phyloP scores from a whole-genome alignment of 2,113 vertebrate genomes.

The Mus spicilegus region DNA sequence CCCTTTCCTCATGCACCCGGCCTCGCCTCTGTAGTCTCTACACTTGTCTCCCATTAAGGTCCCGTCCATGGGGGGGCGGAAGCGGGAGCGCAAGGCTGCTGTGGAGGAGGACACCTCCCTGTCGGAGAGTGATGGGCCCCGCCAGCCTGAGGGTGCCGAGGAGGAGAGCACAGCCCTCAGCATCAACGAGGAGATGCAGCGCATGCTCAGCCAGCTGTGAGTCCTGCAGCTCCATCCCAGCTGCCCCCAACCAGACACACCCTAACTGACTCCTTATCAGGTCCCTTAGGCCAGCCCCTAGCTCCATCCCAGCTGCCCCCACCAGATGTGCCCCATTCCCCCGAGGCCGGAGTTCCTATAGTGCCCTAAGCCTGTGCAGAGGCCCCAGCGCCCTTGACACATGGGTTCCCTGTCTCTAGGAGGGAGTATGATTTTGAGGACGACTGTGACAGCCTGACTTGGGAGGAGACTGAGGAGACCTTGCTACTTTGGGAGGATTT shows the following conservation, averaged over 20 bases:
- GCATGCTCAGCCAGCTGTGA: slow-evolving; percentile 98
- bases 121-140: slow-evolving; percentile 87
- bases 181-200: slow-evolving; percentile 99
- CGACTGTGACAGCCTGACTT: slow-evolving; percentile 97
- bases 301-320: background rate
- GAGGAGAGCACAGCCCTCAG: slow-evolving; percentile 90
- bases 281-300: no score
- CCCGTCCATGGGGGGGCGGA: slow-evolving; percentile 89
- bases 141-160: slow-evolving; percentile 87
- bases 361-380: background rate
- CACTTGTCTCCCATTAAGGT: slow-evolving; percentile 92
- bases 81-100: slow-evolving; percentile 89
- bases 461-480: slow-evolving; percentile 98
- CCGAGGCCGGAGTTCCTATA: slow-evolving; percentile 2
- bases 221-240: slow-evolving; percentile 73
- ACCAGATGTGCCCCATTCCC: background rate
- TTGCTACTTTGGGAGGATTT: slow-evolving; percentile 98
- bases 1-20: slow-evolving; percentile 83
- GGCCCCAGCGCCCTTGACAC: slow-evolving; percentile 17
- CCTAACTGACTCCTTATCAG: no score
- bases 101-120: slow-evolving; percentile 90
- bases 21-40: slow-evolving; percentile 90
- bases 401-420: slow-evolving; percentile 84
- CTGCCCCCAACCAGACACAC: background rate
- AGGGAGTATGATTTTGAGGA: slow-evolving; percentile 98